Evolutionary conservation across 2,797 vertebrate species (phyloP).

Genomic region (Prionace glauca): DNA sequence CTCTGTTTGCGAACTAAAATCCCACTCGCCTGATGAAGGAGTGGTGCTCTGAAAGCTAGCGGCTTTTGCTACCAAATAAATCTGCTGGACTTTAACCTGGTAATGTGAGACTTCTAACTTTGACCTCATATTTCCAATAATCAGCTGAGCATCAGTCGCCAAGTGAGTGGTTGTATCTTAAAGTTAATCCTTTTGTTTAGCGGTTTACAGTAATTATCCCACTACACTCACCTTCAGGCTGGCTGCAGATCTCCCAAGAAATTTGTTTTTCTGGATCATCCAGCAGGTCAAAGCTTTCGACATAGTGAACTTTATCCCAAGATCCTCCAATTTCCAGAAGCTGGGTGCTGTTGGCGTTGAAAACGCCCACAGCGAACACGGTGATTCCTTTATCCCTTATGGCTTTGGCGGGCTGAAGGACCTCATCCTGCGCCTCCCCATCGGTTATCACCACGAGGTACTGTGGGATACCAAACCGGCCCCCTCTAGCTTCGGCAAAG

Average conservation of each 20-base stretch:
- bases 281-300: conserved; percentile 54
- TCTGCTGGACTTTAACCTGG: too few relatives aligned
- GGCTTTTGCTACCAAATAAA: too few relatives aligned
- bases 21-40: too few relatives aligned
- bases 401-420: conserved; percentile 46
- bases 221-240: conserved; percentile 48
- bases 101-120: too few relatives aligned
- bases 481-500: conserved; percentile 49
- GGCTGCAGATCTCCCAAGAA: conserved; percentile 54
- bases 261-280: conserved; percentile 48
- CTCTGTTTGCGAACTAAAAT: too few relatives aligned
- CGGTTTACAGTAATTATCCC: not conserved
- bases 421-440: conserved; percentile 49
- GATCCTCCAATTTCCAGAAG: conserved; percentile 55
- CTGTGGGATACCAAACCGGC: conserved; percentile 46
- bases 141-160: not conserved
- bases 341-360: conserved; percentile 52
- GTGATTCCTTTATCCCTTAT: conserved; percentile 48
- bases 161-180: not conserved
- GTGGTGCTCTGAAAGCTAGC: too few relatives aligned
- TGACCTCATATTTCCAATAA: not conserved
- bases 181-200: not conserved
- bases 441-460: conserved; percentile 59
- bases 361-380: conserved; percentile 54
- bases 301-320: conserved; percentile 49